Percentiles rank a stretch among this genome's conserved stretches.
These are phyloP conservation scores for Muscicapa adusta DNA, from an alignment of 2,113 vertebrate genomes.

Conservation along the genomic window DNA sequence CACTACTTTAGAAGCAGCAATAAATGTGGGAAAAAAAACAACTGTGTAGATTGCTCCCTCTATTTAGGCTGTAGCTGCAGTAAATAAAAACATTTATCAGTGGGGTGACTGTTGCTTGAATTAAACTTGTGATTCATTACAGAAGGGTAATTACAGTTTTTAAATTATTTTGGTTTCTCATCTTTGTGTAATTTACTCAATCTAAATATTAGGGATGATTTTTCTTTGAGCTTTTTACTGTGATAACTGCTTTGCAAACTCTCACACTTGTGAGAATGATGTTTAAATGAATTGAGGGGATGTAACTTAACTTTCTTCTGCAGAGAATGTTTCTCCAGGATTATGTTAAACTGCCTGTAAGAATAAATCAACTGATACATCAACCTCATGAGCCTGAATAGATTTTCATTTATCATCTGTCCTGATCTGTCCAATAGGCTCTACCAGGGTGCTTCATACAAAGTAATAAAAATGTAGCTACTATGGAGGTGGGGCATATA, in stretches of 20 bases:
- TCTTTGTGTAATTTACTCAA: not conserved
- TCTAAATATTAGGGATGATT: not conserved
- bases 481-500: not conserved
- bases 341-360: not conserved
- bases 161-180: not conserved
- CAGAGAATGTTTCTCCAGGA: not conserved
- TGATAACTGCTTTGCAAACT: not conserved
- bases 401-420: not conserved
- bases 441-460: not conserved
- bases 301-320: not conserved
- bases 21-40: not conserved
- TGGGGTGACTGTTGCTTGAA: not conserved
- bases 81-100: not conserved
- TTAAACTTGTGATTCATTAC: not conserved
- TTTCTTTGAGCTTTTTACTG: not conserved
- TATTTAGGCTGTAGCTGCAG: not conserved
- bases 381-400: not conserved
- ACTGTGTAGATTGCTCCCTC: not conserved
- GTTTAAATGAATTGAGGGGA: not conserved
- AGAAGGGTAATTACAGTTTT: not conserved
- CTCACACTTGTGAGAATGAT: not conserved
- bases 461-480: not conserved
- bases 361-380: not conserved
- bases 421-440: not conserved
- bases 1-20: not conserved